A percentile compares a stretch with the other conserved stretches of the same genome.
Conservation (phyloP, 2,113 vertebrate genomes). For the Pogonocichla stellata region DNA sequence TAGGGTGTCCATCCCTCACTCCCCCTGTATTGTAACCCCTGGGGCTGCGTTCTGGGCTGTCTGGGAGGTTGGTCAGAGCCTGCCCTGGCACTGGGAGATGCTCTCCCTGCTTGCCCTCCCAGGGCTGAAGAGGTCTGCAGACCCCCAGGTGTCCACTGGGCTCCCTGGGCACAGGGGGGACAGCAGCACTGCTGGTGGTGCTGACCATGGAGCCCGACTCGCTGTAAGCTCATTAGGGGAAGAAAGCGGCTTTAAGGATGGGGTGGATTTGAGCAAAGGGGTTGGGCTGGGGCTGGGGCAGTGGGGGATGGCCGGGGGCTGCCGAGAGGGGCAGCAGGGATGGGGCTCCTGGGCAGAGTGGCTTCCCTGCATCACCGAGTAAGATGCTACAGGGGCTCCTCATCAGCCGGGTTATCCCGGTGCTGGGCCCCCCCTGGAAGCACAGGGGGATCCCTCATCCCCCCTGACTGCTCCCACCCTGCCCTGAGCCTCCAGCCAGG, state of each 20-base stretch:
- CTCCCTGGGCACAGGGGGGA: rapidly evolving
- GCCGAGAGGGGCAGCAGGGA: background rate
- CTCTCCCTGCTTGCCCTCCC: background rate
- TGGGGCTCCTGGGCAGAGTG: background rate
- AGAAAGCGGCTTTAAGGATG: constrained; percentile 31
- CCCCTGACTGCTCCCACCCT: background rate
- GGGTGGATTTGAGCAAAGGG: background rate
- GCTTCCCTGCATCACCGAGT: background rate
- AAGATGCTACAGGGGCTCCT: background rate
- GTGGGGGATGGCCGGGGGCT: background rate
- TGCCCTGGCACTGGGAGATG: rapidly evolving
- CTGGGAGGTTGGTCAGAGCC: background rate
- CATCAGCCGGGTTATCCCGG: background rate
- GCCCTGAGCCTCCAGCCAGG: background rate
- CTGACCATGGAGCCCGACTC: background rate
- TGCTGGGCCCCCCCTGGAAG: background rate
- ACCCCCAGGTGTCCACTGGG: background rate
- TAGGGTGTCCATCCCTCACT: background rate
- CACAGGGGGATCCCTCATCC: background rate
- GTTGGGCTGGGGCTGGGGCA: background rate
- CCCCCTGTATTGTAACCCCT: background rate
- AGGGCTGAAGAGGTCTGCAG: background rate
- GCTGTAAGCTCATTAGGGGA: constrained; percentile 42
- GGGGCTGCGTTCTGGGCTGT: background rate
- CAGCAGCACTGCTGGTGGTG: background rate